Base-by-base conservation (phyloP, 2,113 vertebrate genomes). In the Galbula dea region DNA sequence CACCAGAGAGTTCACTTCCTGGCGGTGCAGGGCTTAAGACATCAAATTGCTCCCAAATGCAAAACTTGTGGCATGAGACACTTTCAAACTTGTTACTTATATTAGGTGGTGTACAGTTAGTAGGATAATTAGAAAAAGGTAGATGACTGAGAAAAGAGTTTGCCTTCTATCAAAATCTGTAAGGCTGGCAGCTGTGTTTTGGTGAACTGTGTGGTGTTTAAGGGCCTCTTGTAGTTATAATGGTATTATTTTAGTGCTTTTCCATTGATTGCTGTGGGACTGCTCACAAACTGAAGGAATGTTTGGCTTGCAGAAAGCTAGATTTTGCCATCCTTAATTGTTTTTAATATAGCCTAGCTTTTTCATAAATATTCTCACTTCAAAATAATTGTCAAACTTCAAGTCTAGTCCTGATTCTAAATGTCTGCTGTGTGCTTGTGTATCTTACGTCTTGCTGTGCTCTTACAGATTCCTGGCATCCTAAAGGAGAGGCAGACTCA, bases 201-300 rank as follows among this genome's bases (percentile, higher is more conserved):
- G 45, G 69, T 83, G 58, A 71, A 73, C 32, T 58, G 23, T n/a
- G 34, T 19, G 11, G 54, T 74, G 36, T 85, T 92, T 51, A 46
- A 91, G 59, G 59, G 59, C 39, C 24, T 91, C 67, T 58, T 83
- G 46, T 81, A 68, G 41, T 92, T 13, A 12, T 58, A 67, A n/a
- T 62, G 49, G 23, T 76, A 34, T 79, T 51, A 20, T 73, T 93
- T 83, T 67, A 77, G 62, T 86, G 29, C 55, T 90, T 94, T 36
- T 92, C 29, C 63, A 23, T 39, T 96, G 84, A 96, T 95, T 96
- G 89, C 89, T 95, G 12, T 94, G 95, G 87, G 91, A 95, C 51
- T 94, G 36, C 51, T 92, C 9, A 11, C 71, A 87, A 89, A 77
- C 87, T 75, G 51, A 94, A 93, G 91, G 89, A 80, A 51, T 92